Evolutionary conservation across 1,140 invertebrate genomes (phyloP).

Genomic region (Drosophila trapezifrons): DNA sequence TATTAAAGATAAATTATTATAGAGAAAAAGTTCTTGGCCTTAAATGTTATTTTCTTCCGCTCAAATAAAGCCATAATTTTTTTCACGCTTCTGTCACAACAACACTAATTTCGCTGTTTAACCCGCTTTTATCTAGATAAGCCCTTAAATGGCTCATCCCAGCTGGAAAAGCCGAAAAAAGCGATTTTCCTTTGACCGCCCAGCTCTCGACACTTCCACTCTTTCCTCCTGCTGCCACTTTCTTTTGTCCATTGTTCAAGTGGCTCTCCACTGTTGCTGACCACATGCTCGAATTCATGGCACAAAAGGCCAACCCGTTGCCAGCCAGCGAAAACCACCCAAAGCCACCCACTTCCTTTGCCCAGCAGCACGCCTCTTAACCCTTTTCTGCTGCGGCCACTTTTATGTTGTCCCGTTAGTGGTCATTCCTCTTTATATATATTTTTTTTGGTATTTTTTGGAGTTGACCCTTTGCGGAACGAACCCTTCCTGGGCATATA

Average conservation of each 20-base stretch:
- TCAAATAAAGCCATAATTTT: neutral
- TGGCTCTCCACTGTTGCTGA: constrained; percentile 55
- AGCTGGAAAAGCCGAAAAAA: constrained; percentile 39
- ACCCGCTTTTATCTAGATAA: constrained; percentile 36
- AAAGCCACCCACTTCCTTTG: constrained; percentile 33
- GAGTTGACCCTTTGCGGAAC: constrained; percentile 53
- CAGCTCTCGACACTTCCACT: constrained; percentile 31
- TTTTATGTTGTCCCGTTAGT: constrained; percentile 68
- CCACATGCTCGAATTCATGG: constrained; percentile 71
- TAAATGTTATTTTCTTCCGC: neutral
- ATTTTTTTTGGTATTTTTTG: neutral
- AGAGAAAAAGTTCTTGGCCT: too few species aligned
- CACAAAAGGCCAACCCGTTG: constrained; percentile 42
- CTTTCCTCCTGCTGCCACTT: neutral
- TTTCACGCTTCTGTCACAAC: neutral
- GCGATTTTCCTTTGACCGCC: constrained; percentile 29
- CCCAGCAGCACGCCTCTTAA: constrained; percentile 62
- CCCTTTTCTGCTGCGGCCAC: constrained; percentile 70
- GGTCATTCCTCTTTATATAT: constrained; percentile 45
- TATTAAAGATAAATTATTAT: too few species aligned
- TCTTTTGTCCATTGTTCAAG: constrained; percentile 48
- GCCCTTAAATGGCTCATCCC: constrained; percentile 42
- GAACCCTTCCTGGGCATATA: constrained; percentile 58
- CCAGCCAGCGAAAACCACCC: constrained; percentile 19
- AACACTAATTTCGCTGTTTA: constrained; percentile 40